A percentile compares a stretch with the other conserved stretches of the same genome.
Conservation (phyloP, 2,113 vertebrate genomes). For the Coptodon bakossiorum region DNA sequence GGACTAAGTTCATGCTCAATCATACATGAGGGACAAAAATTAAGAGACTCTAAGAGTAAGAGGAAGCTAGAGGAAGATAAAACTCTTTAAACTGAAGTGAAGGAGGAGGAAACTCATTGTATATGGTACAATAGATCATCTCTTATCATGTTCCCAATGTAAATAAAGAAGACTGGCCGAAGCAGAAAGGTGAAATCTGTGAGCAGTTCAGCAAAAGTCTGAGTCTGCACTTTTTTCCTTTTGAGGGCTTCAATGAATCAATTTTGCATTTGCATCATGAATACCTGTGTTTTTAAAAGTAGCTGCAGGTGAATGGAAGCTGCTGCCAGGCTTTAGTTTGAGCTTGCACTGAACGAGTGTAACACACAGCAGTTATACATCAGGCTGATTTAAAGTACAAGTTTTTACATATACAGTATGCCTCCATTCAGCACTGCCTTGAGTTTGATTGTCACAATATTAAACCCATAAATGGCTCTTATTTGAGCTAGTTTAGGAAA, state of each 20-base stretch:
- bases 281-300: background rate
- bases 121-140: background rate
- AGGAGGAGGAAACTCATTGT: background rate
- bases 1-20: background rate
- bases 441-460: background rate
- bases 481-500: background rate
- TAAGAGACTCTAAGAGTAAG: background rate
- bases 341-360: background rate
- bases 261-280: background rate
- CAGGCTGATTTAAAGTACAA: background rate
- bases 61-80: background rate
- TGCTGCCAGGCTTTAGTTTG: background rate
- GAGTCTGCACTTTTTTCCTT: background rate
- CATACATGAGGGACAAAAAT: background rate
- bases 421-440: background rate
- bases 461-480: background rate
- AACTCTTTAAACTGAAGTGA: background rate
- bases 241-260: background rate
- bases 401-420: constrained; percentile 29
- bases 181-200: background rate
- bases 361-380: background rate
- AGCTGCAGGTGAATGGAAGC: background rate
- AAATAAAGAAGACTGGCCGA: background rate
- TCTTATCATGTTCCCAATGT: background rate
- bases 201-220: background rate